Conservation (phyloP, 2,113 vertebrate species). For the Xiphophorus couchianus region DNA sequence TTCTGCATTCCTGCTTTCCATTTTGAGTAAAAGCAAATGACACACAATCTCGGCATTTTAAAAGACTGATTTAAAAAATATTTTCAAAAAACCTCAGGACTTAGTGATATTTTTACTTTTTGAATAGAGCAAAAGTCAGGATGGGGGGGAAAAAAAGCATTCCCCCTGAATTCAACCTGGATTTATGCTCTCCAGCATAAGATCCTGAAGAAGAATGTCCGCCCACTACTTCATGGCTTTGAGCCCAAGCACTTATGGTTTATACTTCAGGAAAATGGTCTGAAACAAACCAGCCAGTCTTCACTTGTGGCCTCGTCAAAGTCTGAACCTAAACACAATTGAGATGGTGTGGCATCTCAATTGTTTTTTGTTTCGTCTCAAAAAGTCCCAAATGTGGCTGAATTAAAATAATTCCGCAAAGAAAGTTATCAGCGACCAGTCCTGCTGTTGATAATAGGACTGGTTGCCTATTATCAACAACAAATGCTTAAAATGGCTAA, state of each 20-base stretch:
- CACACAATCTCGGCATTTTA: not conserved
- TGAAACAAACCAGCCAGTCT: not conserved
- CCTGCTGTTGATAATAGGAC: too few species aligned
- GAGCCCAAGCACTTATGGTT: not conserved
- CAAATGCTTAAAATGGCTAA: too few species aligned
- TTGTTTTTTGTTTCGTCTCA: not conserved
- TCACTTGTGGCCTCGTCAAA: not conserved
- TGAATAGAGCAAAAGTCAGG: not conserved
- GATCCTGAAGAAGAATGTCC: not conserved
- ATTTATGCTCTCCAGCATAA: not conserved
- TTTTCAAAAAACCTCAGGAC: not conserved
- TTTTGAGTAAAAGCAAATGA: not conserved
- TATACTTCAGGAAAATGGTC: not conserved
- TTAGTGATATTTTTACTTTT: not conserved
- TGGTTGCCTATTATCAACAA: not conserved
- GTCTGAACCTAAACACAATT: not conserved
- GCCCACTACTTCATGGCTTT: not conserved
- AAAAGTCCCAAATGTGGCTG: not conserved
- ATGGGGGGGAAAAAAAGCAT: not conserved
- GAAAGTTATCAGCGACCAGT: too few species aligned
- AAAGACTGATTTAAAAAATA: not conserved
- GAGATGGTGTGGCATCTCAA: not conserved
- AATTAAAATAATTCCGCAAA: not conserved
- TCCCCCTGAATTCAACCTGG: not conserved
- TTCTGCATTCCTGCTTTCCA: not conserved